phyloP scores from a whole-genome alignment of 2,888 invertebrate genomes.

The Podotricha telesiphe region DNA sequence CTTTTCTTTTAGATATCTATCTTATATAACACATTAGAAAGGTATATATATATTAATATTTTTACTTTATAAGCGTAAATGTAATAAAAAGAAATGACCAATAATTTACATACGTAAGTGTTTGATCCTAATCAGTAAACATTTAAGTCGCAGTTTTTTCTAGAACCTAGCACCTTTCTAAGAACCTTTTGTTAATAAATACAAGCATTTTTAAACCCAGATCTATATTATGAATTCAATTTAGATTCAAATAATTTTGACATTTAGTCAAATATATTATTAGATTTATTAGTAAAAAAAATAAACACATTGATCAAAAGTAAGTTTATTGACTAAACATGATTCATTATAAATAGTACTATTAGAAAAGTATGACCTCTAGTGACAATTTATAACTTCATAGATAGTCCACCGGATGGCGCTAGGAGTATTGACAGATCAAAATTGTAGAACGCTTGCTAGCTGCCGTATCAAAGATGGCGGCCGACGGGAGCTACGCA shows the following conservation, averaged over 20 bases:
- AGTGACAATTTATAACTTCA: slow-evolving; percentile 7
- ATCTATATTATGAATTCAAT: neutral
- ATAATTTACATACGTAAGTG: neutral
- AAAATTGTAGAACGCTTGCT: slow-evolving; percentile 60
- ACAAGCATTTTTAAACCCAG: neutral
- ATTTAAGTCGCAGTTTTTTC: neutral
- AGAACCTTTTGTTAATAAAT: neutral
- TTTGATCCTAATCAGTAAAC: neutral
- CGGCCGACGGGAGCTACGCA: slow-evolving; percentile 79
- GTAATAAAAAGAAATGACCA: neutral
- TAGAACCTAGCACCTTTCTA: neutral
- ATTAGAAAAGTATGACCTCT: slow-evolving; percentile 28
- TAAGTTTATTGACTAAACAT: neutral
- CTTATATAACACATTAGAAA: neutral
- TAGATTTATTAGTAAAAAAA: neutral
- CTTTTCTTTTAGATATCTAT: neutral
- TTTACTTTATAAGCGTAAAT: no score
- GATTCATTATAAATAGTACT: neutral
- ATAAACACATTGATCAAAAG: neutral
- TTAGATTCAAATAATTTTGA: neutral
- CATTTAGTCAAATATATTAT: neutral
- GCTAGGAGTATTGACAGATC: slow-evolving; percentile 49
- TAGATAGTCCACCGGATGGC: slow-evolving; percentile 38
- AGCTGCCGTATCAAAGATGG: slow-evolving; percentile 77
- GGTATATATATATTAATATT: no score